Conservation (phyloP, 2,797 vertebrate species). For the Alectoris magna region DNA sequence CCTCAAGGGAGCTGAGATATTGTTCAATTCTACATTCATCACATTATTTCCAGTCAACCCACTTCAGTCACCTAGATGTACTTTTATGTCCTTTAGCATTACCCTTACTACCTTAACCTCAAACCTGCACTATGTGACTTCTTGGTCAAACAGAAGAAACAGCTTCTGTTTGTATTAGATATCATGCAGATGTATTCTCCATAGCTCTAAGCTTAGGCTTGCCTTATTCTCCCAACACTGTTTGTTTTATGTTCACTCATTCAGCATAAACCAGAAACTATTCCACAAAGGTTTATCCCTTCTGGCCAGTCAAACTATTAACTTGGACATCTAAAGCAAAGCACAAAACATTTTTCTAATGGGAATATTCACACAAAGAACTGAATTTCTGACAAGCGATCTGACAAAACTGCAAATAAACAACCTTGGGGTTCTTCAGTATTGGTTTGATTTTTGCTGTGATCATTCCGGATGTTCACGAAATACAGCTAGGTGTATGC, state of each 20-base stretch:
- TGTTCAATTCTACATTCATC: neutral
- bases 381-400: neutral
- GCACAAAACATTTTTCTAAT: neutral
- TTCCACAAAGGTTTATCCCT: neutral
- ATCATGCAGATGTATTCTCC: neutral
- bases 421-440: neutral
- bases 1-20: neutral
- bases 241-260: neutral
- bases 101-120: neutral
- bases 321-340: neutral
- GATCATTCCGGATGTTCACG: neutral
- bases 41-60: neutral
- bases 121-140: neutral
- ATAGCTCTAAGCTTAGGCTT: neutral
- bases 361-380: neutral
- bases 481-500: neutral
- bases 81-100: neutral
- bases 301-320: neutral
- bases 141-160: neutral
- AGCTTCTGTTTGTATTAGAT: neutral
- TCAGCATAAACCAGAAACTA: neutral
- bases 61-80: neutral
- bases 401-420: neutral
- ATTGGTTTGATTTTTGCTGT: neutral
- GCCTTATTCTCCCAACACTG: neutral